Evolutionary conservation across 2,113 vertebrate genomes (phyloP), one percentile per base, ranked within the genome.

Genomic region (Hippocampus barbouri): DNA sequence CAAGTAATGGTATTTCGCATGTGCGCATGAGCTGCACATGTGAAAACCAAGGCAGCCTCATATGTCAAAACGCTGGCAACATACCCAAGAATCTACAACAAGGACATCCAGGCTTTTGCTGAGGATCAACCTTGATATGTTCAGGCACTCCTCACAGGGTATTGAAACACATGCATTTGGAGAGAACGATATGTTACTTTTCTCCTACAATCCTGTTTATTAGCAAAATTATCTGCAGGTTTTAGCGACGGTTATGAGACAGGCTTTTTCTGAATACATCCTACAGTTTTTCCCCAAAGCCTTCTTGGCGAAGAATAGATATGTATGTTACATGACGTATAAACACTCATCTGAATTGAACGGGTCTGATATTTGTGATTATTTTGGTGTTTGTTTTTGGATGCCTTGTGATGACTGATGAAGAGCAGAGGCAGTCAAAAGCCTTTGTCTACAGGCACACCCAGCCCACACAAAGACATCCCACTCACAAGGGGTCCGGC

Each of bases 391-490:
- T 47, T 18, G 6, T 65, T 68, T 75, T 74, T 43, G 67, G 41
- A 30, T 45, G 67, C 40, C 21, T 63, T 49, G 12, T 49, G 68
- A 27, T 64, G n/a, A 59, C 38, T 23, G 21, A 56, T 45, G 74
- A n/a, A 6, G 60, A 60, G 41, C 20, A 2, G 73, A 74, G 67
- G 76, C 43, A 41, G 70, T 74, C 71, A 77, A 74, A 66, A 65
- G 81, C 74, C 74, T 85, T 88, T 86, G 84, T 87, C 77, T 76
- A 79, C 77, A 78, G 73, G 78, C 84, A 77, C 74, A 84, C 79
- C 84, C 79, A 77, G 73, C 83, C 57, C 72, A 74, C 78, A 87
- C 87, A 81, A 83, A 89, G 82, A 70, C 69, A 11, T 78, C 77
- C 81, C 85, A 87, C 75, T 84, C 75, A 75, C 75, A 84, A 59